Base-by-base conservation (phyloP, 2,888 invertebrate genomes). In the Lasioglossum morio region DNA sequence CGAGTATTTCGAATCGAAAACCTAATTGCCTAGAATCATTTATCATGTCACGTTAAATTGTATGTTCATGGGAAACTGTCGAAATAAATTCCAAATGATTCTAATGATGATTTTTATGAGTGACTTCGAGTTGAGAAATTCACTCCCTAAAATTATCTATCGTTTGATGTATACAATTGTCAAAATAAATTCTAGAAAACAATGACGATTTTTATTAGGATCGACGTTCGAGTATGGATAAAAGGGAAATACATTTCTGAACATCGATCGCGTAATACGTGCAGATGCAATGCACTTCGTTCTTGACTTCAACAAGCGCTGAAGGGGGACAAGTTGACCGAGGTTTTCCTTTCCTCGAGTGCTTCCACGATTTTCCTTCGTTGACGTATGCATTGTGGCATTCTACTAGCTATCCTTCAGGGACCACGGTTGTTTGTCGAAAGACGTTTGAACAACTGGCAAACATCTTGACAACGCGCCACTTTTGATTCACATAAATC, bases 211-310 rank as follows among this genome's bases (percentile, higher is more conserved):
- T 69, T 0, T 34, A 69, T 69, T 7, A 19, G 1, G 16, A 16
- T 16, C n/a, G 14, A 16, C 14, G 4, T 16, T 37, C 34, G 66
- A 23, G 34, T 10, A 34, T 60, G 8, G 10, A 69, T 23, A 3
- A 37, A 23, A 5, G 23, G 12, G 5, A 23, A n/a, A 23, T 23
- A n/a, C 8, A 70, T 40, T 23, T n/a, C 23, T n/a, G n/a, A 73
- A 23, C 66, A 34, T 34, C 60, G 73, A 79, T 78, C 70, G 70
- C 83, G 66, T 81, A 78, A 75, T 79, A 87, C 70, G 80, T 88
- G 89, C 90, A 87, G 89, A 89, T 87, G 82, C 76, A 83, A 82
- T 81, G 48, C 57, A n/a, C 63, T n/a, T 40, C 82, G 48, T 23
- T 34, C 19, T 73, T n/a, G 79, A 74, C 82, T 88, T 77, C 77